Conservation (phyloP, 2,888 invertebrate genomes). For the Tiliacea citrago region DNA sequence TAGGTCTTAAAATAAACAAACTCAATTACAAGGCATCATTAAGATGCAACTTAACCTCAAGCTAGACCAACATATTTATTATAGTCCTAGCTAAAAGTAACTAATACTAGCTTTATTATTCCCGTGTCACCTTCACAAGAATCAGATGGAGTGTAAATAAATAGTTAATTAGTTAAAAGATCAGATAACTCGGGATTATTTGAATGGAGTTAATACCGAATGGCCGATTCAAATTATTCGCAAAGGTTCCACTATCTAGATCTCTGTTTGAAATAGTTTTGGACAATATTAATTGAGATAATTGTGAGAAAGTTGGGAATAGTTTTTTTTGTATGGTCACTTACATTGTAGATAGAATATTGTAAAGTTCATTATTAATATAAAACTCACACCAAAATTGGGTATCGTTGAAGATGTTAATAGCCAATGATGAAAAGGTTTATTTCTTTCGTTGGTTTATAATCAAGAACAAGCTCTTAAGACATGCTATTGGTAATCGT, state of each 20-base stretch:
- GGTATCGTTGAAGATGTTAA: background rate
- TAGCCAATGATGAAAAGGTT: background rate
- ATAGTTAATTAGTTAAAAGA: constrained; percentile 67
- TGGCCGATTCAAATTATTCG: constrained; percentile 44
- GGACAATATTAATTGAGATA: constrained; percentile 17
- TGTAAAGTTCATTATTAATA: background rate
- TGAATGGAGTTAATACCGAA: constrained; percentile 44
- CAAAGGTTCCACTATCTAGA: constrained; percentile 40
- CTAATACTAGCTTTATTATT: constrained; percentile 50
- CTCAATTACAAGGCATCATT: constrained; percentile 49
- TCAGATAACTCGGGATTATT: constrained; percentile 59
- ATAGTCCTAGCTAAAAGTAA: constrained; percentile 28
- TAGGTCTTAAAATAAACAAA: constrained; percentile 15
- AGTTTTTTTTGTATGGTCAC: constrained; percentile 1
- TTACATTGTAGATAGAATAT: background rate
- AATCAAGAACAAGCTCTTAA: background rate
- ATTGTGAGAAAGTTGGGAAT: constrained; percentile 16
- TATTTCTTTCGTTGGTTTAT: background rate
- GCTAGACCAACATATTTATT: constrained; percentile 39
- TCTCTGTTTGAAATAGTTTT: constrained; percentile 51
- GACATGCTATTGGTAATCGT: background rate
- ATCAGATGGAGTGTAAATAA: constrained; percentile 40
- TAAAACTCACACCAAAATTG: background rate
- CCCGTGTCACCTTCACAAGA: constrained; percentile 32
- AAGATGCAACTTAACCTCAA: constrained; percentile 43